Conservation (phyloP, 2,888 invertebrate species). For the Tetragonula carbonaria region DNA sequence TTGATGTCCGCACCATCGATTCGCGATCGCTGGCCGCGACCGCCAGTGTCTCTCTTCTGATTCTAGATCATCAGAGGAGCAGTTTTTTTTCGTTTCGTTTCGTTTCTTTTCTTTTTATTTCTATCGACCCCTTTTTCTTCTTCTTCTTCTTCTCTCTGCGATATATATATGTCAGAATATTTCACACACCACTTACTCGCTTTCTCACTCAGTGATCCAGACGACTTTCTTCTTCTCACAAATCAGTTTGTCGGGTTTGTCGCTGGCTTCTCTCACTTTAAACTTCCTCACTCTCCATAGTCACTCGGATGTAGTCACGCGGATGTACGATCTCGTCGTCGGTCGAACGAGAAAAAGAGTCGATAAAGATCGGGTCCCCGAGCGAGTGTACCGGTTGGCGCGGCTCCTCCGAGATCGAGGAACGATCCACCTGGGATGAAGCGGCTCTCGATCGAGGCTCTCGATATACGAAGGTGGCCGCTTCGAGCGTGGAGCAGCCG, state of each 20-base stretch:
- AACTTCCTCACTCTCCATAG: slow-evolving; percentile 35
- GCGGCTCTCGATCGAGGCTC: slow-evolving; percentile 23
- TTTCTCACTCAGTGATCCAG: background rate
- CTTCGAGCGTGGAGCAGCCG: slow-evolving; percentile 29
- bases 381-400: slow-evolving; percentile 18
- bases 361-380: slow-evolving; percentile 7
- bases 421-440: slow-evolving; percentile 52
- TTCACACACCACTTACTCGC: background rate
- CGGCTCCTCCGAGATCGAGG: slow-evolving; percentile 47
- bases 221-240: too few species aligned
- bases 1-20: slow-evolving; percentile 52
- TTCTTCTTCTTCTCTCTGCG: too few species aligned
- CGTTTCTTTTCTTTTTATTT: too few species aligned
- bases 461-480: background rate
- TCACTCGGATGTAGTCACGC: slow-evolving; percentile 16
- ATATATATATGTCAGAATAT: background rate
- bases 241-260: background rate
- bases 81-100: too few species aligned
- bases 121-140: too few species aligned
- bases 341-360: background rate
- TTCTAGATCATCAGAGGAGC: slow-evolving; percentile 15
- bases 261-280: slow-evolving; percentile 30
- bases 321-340: background rate
- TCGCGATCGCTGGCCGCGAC: slow-evolving; percentile 40
- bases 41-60: slow-evolving; percentile 46